Evolutionary conservation across 2,888 invertebrate species (phyloP).

Genomic region (Tuta absoluta): DNA sequence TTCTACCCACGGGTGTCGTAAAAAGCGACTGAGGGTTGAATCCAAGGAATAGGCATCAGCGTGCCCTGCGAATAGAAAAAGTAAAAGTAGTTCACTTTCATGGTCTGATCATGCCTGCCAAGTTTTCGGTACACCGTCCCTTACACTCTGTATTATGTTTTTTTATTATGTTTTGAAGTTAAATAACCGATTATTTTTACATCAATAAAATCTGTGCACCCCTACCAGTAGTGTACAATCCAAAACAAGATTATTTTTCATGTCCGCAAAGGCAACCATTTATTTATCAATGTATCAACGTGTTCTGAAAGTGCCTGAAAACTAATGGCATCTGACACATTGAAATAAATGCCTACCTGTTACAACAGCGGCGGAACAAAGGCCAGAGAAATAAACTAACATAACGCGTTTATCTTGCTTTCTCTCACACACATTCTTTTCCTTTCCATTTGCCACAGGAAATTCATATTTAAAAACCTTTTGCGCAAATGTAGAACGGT

Average conservation of each 20-base stretch:
- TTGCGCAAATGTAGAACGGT: constrained; percentile 7
- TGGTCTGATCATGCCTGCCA: no score
- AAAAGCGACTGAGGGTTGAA: no score
- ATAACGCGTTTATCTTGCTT: constrained; percentile 27
- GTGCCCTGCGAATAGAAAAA: no score
- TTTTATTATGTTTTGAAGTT: no score
- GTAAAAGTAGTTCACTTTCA: no score
- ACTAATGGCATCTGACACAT: constrained; percentile 25
- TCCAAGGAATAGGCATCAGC: no score
- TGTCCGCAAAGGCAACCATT: background rate
- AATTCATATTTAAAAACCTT: constrained; percentile 15
- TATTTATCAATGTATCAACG: background rate
- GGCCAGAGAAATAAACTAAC: constrained; percentile 24
- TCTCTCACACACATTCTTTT: constrained; percentile 12
- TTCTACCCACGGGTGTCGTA: no score
- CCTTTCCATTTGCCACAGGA: constrained; percentile 8
- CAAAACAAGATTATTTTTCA: background rate
- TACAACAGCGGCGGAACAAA: constrained; percentile 25
- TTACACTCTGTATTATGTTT: no score
- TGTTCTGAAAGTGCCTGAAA: constrained; percentile 11
- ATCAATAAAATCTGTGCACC: no score
- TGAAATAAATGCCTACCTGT: constrained; percentile 27
- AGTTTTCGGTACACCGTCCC: no score
- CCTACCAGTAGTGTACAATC: background rate
- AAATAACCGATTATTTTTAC: no score